phyloP scores from a whole-genome alignment of 2,113 vertebrate genomes.

The Bubalus kerabau region DNA sequence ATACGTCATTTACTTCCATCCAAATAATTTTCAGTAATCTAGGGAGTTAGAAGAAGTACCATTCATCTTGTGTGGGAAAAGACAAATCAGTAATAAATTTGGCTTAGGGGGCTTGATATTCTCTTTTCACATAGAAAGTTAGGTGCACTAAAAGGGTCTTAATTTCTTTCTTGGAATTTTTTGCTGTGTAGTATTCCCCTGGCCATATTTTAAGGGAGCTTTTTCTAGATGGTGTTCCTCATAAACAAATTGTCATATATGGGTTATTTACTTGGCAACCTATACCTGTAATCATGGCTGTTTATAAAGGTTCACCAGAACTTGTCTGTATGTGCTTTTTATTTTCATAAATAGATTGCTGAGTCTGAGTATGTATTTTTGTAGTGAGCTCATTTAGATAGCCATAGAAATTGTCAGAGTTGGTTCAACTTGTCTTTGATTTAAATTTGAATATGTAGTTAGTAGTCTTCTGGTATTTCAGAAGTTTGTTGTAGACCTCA shows the following conservation, averaged over 20 bases:
- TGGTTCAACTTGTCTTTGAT: background rate
- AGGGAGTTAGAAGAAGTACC: background rate
- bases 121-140: background rate
- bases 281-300: background rate
- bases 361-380: background rate
- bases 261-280: background rate
- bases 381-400: slow-evolving; percentile 28
- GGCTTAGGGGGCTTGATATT: background rate
- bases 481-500: background rate
- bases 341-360: slow-evolving; percentile 24
- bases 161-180: background rate
- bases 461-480: background rate
- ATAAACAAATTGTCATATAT: background rate
- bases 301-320: background rate
- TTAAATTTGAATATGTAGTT: slow-evolving; percentile 27
- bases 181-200: background rate
- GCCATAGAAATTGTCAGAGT: background rate
- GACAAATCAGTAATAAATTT: background rate
- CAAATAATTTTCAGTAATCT: background rate
- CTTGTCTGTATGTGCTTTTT: background rate
- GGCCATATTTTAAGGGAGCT: background rate
- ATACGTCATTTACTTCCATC: background rate
- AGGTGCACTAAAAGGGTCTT: background rate
- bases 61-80: background rate
- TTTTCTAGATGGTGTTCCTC: background rate